These are phyloP conservation scores for Gobio occitaniae DNA, from an alignment of 2,797 vertebrate species.

Conservation along the genomic window DNA sequence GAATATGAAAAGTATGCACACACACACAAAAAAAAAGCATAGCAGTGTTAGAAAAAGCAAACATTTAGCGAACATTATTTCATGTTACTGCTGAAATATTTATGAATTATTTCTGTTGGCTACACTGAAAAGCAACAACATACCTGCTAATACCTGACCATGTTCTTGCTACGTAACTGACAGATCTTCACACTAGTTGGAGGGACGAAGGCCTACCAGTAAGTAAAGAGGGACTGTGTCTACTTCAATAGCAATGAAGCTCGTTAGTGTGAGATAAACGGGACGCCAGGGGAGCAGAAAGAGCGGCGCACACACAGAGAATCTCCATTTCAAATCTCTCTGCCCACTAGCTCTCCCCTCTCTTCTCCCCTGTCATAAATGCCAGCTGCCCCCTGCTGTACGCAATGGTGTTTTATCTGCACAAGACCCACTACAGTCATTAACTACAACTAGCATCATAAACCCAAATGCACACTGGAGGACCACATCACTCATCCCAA, in stretches of 20 bases:
- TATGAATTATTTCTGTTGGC: neutral
- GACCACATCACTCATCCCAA: conserved; percentile 21
- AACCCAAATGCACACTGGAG: conserved; percentile 35
- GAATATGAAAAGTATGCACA: neutral
- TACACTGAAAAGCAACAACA: neutral
- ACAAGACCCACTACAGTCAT: conserved; percentile 42
- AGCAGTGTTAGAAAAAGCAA: too few species aligned
- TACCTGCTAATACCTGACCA: too few species aligned
- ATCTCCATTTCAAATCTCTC: conserved; percentile 36
- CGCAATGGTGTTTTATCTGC: conserved; percentile 43
- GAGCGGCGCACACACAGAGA: conserved; percentile 12
- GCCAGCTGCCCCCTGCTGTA: conserved; percentile 54
- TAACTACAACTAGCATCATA: conserved; percentile 49
- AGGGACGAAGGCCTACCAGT: neutral
- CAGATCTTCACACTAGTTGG: neutral
- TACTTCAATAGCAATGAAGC: conserved; percentile 45
- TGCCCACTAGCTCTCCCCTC: conserved; percentile 14
- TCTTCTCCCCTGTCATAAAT: conserved; percentile 42
- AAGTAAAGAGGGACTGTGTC: conserved; percentile 20
- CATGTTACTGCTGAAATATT: too few species aligned
- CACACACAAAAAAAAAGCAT: too few species aligned
- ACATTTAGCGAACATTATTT: neutral
- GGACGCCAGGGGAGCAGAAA: conserved; percentile 16
- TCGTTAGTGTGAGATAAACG: conserved; percentile 58
- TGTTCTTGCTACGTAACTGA: neutral